Conservation (phyloP, 1,140 invertebrate species). For the honey bee (Apis mellifera) region DNA sequence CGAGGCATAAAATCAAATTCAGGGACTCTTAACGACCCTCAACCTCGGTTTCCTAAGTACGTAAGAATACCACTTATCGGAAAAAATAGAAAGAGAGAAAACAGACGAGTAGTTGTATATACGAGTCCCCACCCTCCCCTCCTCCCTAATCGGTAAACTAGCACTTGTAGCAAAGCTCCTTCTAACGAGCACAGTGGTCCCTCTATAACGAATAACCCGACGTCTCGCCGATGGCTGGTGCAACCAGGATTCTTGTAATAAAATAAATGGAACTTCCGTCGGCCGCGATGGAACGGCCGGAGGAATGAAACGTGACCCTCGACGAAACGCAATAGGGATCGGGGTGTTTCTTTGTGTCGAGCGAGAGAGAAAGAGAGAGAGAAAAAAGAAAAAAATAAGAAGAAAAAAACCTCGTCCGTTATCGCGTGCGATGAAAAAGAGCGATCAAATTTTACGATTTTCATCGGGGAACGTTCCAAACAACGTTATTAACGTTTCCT, state of each 20-base stretch:
- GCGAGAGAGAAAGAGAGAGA: too few relatives aligned
- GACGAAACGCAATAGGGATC: constrained; percentile 2
- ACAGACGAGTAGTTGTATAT: constrained; percentile 25
- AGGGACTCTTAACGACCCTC: constrained; percentile 1
- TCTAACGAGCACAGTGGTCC: constrained; percentile 31
- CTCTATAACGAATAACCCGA: constrained; percentile 32
- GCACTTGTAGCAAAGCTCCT: constrained; percentile 24
- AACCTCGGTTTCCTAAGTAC: constrained; percentile 12
- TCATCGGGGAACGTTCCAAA: background rate
- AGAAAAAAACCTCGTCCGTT: background rate
- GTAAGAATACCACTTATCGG: constrained; percentile 38
- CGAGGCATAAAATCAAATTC: constrained; percentile 3
- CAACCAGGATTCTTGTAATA: constrained; percentile 32
- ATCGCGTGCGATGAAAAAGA: background rate
- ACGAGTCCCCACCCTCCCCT: background rate
- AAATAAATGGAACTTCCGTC: constrained; percentile 46
- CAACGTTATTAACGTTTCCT: background rate
- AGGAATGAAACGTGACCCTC: constrained; percentile 35
- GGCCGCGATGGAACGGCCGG: background rate
- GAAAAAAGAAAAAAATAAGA: too few relatives aligned
- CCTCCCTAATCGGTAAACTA: constrained; percentile 29
- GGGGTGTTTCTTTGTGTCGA: constrained; percentile 17
- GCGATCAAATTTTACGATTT: background rate
- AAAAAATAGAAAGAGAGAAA: constrained; percentile 1
- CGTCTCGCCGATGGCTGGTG: background rate